Conservation (phyloP, 2,797 vertebrate genomes). For the Antennarius maculatus region DNA sequence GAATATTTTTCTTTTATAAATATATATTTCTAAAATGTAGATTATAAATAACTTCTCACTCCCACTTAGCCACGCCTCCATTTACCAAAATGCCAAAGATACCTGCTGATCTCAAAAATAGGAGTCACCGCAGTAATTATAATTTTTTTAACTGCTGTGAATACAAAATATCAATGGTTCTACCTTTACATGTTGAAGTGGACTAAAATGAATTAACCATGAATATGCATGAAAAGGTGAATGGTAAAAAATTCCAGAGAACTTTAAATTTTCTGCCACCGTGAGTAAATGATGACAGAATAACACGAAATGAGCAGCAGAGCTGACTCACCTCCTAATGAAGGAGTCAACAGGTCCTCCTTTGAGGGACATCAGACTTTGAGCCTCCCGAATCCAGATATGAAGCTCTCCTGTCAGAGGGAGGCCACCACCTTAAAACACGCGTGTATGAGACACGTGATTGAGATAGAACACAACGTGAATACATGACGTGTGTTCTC, state of each 20-base stretch:
- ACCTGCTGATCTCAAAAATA: too few relatives aligned
- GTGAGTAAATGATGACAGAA: not conserved
- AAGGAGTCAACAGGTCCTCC: constrained; percentile 86
- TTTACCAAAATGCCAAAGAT: too few relatives aligned
- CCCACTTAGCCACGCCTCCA: too few relatives aligned
- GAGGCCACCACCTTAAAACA: constrained; percentile 80
- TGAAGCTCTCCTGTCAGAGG: constrained; percentile 93
- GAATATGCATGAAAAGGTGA: not conserved
- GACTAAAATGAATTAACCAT: not conserved
- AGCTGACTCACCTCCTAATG: constrained; percentile 86
- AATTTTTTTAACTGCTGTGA: too few relatives aligned
- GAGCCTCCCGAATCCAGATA: constrained; percentile 94
- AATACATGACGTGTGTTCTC: constrained; percentile 6
- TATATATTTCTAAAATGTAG: too few relatives aligned
- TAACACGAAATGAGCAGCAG: constrained; percentile 2
- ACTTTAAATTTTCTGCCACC: not conserved
- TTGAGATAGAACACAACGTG: not conserved
- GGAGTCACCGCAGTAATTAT: too few relatives aligned
- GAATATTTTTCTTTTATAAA: too few relatives aligned
- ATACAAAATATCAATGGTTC: too few relatives aligned
- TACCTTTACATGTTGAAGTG: not conserved
- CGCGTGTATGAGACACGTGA: not conserved
- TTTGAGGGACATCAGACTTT: constrained; percentile 86
- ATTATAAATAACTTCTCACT: too few relatives aligned
- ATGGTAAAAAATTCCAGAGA: not conserved